Evolutionary conservation across 2,797 vertebrate species (phyloP), one percentile per base, ranked within the genome.

Genomic region (Anisognathus igniventris): DNA sequence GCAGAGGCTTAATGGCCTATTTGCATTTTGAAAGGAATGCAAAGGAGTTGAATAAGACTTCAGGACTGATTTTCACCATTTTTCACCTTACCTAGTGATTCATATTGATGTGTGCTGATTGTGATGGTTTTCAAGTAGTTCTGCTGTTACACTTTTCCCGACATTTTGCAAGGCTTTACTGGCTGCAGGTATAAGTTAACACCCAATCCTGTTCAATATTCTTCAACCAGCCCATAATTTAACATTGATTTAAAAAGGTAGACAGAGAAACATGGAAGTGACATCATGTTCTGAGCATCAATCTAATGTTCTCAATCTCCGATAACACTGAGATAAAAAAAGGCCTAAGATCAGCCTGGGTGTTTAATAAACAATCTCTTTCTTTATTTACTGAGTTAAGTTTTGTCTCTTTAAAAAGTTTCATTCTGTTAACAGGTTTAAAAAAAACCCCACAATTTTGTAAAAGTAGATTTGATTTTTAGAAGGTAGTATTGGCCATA

Each of bases 381-480:
- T 91, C 71, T 79, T 83, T 81, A 73, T 76, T 91, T 47, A 81
- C 30, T 65, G 51, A 67, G 30, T 40, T 66, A 7, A 50, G 4
- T 74, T 84, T 89, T 71, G 20, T 84, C 31, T 42, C 18, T 71
- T 77, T 53, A 82, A 88, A 88, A 93, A 45, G 17, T 76, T 92
- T 80, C 16, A 58, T 68, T 79, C 17, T 22, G 39, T 66, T 67
- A 86, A 45, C 0, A 8, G 30, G 54, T 37, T 11, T 42, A 42
- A 42, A 5, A 50, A 56, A 53, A 48, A 1, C 1, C 1, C 2
- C 4, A 47, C 2, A 44, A 24, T 45, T 75, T 68, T 45, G 39
- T 70, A 81, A 79, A 86, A 45, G 25, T 35, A 60, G 10, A 37
- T 47, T 79, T 58, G 6, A 53, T 42, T 94, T 92, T 73, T 56